Evolutionary conservation across 2,113 vertebrate genomes (phyloP).

Genomic region (Hippolais icterina): DNA sequence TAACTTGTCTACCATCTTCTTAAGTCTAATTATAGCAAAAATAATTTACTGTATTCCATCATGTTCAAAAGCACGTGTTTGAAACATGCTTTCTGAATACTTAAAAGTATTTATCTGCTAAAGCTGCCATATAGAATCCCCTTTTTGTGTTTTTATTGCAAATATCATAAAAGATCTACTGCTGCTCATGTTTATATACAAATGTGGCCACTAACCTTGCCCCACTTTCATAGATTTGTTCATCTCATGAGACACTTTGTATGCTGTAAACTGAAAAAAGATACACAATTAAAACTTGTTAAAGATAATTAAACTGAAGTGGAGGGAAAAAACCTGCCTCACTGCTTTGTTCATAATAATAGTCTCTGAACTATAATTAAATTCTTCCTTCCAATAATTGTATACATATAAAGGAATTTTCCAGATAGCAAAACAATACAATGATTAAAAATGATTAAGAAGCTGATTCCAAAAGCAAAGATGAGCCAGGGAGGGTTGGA

Average conservation of each 20-base stretch:
- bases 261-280: conserved; percentile 47
- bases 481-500: conserved; percentile 62
- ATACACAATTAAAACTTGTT: conserved; percentile 74
- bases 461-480: conserved; percentile 65
- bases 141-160: conserved; percentile 14
- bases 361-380: conserved; percentile 72
- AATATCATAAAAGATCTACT: conserved; percentile 25
- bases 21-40: not conserved
- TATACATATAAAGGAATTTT: conserved; percentile 70
- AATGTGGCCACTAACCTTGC: conserved; percentile 45
- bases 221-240: conserved; percentile 40
- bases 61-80: not conserved
- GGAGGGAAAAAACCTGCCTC: conserved; percentile 13
- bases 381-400: conserved; percentile 72
- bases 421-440: conserved; percentile 69
- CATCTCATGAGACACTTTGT: conserved; percentile 47
- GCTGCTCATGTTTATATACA: conserved; percentile 41
- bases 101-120: not conserved
- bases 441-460: conserved; percentile 74
- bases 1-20: not conserved
- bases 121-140: not conserved
- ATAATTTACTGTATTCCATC: not conserved
- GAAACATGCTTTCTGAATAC: not conserved
- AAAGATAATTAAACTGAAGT: conserved; percentile 73
- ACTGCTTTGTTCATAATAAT: conserved; percentile 68